phyloP scores from a whole-genome alignment of 2,113 vertebrate species.

The Connochaetes taurinus region DNA sequence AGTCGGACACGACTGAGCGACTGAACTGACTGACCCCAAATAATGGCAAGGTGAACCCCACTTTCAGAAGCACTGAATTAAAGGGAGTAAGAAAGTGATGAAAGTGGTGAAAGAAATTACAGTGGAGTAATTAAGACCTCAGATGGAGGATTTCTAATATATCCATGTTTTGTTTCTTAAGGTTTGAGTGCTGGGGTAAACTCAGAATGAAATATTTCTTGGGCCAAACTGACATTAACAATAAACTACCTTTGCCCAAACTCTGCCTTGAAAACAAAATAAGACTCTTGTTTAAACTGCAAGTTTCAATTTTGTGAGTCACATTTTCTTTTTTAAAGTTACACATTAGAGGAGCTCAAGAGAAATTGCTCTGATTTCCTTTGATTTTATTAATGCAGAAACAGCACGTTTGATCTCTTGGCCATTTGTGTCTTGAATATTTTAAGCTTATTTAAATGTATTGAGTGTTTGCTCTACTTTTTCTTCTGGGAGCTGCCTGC shows the following conservation, averaged over 20 bases:
- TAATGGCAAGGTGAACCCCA: neutral
- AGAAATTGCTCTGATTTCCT: neutral
- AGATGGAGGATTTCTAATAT: neutral
- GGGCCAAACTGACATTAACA: neutral
- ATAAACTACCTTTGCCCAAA: neutral
- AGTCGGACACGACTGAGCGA: too few relatives aligned
- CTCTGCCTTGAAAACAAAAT: neutral
- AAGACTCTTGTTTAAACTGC: neutral
- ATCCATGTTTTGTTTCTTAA: neutral
- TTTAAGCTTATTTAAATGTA: neutral
- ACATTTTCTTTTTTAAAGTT: neutral
- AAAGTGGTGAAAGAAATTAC: too few relatives aligned
- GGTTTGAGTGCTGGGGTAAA: neutral
- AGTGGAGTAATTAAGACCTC: neutral
- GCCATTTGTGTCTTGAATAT: neutral
- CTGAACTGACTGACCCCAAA: neutral
- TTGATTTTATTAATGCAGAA: neutral
- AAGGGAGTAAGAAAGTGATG: neutral
- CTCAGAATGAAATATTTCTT: neutral
- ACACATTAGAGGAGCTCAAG: neutral
- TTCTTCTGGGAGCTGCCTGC: neutral
- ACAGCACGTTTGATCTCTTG: neutral
- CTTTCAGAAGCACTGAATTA: neutral
- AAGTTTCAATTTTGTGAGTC: neutral
- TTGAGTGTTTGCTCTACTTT: neutral